A percentile compares a stretch with the other conserved stretches of the same genome.
phyloP scores from a whole-genome alignment of 2,113 vertebrate genomes.

The Gasterosteus nipponicus region DNA sequence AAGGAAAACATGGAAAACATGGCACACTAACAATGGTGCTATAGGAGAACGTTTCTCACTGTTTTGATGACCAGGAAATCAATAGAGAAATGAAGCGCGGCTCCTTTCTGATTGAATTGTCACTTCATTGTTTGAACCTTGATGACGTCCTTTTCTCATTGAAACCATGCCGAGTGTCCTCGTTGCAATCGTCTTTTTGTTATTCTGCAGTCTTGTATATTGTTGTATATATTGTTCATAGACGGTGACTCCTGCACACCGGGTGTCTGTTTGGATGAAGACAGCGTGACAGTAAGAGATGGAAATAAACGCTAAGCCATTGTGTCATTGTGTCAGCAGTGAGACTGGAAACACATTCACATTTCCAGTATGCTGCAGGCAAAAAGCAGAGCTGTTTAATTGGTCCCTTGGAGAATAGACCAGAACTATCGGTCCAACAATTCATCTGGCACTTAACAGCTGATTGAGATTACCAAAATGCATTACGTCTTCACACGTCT shows the following conservation, averaged over 20 bases:
- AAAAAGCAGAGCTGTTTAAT: slow-evolving; percentile 71
- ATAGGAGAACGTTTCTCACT: background rate
- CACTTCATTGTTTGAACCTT: slow-evolving; percentile 23
- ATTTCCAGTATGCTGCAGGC: slow-evolving; percentile 46
- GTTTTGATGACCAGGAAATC: slow-evolving; percentile 23
- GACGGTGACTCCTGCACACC: slow-evolving; percentile 2
- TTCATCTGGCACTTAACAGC: slow-evolving; percentile 79
- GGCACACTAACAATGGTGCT: slow-evolving; percentile 6
- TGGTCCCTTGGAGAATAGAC: slow-evolving; percentile 80
- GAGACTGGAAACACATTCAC: slow-evolving; percentile 55
- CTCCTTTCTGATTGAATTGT: slow-evolving; percentile 11
- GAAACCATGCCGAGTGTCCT: background rate
- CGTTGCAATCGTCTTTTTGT: background rate
- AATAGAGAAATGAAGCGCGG: slow-evolving; percentile 31
- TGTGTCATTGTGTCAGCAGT: slow-evolving; percentile 29
- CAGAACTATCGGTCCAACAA: slow-evolving; percentile 71
- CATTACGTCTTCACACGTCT: slow-evolving; percentile 31
- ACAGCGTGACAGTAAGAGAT: slow-evolving; percentile 29
- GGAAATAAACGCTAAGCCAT: slow-evolving; percentile 47
- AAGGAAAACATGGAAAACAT: slow-evolving; percentile 1
- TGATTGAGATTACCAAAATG: slow-evolving; percentile 71
- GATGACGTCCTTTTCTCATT: background rate
- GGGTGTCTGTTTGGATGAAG: slow-evolving; percentile 27
- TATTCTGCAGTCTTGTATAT: background rate
- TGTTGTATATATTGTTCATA: background rate